These are phyloP conservation scores for Drosophila ustulata DNA, from an alignment of 2,888 invertebrate species.

Conservation along the genomic window DNA sequence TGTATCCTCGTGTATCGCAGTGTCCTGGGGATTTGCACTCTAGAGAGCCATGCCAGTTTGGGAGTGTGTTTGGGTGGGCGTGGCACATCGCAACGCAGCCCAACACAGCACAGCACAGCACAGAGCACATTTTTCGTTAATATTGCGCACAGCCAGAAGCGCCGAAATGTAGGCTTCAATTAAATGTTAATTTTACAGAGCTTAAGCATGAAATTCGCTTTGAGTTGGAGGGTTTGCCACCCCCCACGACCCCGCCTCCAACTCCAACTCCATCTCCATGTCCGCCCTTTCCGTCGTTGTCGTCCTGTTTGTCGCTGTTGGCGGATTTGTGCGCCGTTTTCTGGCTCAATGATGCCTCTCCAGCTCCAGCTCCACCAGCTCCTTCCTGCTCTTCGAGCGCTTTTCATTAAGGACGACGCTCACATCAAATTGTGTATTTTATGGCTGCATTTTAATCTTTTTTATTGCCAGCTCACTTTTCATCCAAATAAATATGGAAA, in stretches of 20 bases:
- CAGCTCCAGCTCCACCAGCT: not conserved
- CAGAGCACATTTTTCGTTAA: conserved; percentile 41
- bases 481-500: conserved; percentile 29
- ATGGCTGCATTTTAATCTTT: conserved; percentile 69
- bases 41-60: too few relatives aligned
- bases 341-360: conserved; percentile 16
- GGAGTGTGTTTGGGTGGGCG: not conserved
- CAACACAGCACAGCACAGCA: not conserved
- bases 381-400: conserved; percentile 24
- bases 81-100: not conserved
- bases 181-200: conserved; percentile 81
- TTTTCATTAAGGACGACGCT: conserved; percentile 65
- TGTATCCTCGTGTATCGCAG: conserved; percentile 22
- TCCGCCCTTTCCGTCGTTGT: conserved; percentile 6
- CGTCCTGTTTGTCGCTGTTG: conserved; percentile 27
- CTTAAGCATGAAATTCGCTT: conserved; percentile 78
- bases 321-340: conserved; percentile 29
- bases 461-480: conserved; percentile 49
- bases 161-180: conserved; percentile 75
- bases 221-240: conserved; percentile 18
- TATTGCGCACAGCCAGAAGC: conserved; percentile 52
- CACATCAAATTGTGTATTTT: conserved; percentile 69
- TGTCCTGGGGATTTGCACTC: conserved; percentile 53
- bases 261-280: not conserved
- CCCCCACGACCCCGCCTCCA: not conserved